Evolutionary conservation across 1,140 invertebrate species (phyloP), one percentile per base, ranked within the genome.

Genomic region (Zaprionus vittiger): DNA sequence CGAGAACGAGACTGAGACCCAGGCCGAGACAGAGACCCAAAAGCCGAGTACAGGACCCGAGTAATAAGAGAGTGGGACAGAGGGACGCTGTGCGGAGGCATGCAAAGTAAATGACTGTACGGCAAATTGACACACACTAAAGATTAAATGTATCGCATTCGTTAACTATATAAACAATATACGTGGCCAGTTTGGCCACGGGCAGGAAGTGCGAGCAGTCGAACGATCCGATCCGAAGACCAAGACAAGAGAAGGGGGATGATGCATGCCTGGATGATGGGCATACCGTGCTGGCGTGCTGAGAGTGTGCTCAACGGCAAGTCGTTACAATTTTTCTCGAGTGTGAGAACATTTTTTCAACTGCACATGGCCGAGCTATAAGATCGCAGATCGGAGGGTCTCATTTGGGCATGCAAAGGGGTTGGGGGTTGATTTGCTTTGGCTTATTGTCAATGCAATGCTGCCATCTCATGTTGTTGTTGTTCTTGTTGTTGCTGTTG

Each of bases 141-240:
- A 90, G 85, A 90, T 90, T 90, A 90, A 90, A 90, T 90, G 86
- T 90, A 90, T 90, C 85, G 86, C 85, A 90, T 90, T 90, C 85
- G 82, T 90, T 90, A 90, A 90, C 85, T 90, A 90, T 90, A 91
- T 90, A 90, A 90, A 90, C 85, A 90, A 90, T 90, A 90, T 87
- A 87, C 78, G 77, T 84, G 81, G 81, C 73, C 81, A 77, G 81
- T 84, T 80, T 83, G 66, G 75, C 44, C 73, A 68, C 77, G 60
- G 80, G 80, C 77, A 80, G 80, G 73, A 81, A 83, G 79, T 81
- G 72, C 62, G 70, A 70, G 78, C 69, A 78, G 65, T 63, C 73
- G 52, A 52, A 14, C 47, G 44, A 11, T 17, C 22, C 47, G 49
- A 11, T 17, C 17, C 47, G 41, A 14, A 38, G 20, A 60, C 41